Evolutionary conservation across 2,888 invertebrate genomes (phyloP).

Genomic region (Abrostola triplasia): DNA sequence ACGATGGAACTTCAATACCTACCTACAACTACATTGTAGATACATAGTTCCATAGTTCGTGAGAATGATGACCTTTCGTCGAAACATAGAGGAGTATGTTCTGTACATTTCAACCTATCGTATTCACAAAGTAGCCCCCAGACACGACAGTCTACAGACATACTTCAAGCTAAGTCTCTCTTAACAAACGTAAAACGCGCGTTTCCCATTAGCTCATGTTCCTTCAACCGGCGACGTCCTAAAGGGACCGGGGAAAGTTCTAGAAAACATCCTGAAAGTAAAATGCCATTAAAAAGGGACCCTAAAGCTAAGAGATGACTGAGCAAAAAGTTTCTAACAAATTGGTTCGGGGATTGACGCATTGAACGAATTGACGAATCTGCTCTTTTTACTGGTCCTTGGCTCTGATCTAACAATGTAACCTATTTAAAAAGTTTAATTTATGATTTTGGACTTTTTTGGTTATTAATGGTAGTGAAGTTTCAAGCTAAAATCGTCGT

Average conservation of each 20-base stretch:
- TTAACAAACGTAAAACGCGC: conserved; percentile 2
- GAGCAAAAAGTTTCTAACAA: conserved; percentile 38
- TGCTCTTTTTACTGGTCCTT: conserved; percentile 18
- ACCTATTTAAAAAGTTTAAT: conserved; percentile 36
- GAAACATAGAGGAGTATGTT: too few relatives aligned
- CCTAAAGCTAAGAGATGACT: conserved; percentile 35
- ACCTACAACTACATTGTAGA: too few relatives aligned
- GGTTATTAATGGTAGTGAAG: too few relatives aligned
- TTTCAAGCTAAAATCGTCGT: too few relatives aligned
- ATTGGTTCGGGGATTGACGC: conserved; percentile 27
- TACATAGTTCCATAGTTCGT: too few relatives aligned
- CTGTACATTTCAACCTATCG: too few relatives aligned
- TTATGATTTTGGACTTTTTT: conserved; percentile 16
- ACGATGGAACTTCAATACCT: too few relatives aligned
- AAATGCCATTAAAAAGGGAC: conserved; percentile 5
- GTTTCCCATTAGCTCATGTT: background rate
- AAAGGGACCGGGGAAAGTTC: background rate
- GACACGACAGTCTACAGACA: background rate
- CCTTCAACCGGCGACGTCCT: background rate
- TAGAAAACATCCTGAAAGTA: background rate
- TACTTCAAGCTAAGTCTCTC: conserved; percentile 2
- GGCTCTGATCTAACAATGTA: conserved; percentile 3
- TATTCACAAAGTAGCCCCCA: background rate
- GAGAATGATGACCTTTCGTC: too few relatives aligned
- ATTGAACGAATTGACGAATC: conserved; percentile 38